Base-by-base conservation (phyloP, 2,797 vertebrate species). In the Lithobates sylvaticus region DNA sequence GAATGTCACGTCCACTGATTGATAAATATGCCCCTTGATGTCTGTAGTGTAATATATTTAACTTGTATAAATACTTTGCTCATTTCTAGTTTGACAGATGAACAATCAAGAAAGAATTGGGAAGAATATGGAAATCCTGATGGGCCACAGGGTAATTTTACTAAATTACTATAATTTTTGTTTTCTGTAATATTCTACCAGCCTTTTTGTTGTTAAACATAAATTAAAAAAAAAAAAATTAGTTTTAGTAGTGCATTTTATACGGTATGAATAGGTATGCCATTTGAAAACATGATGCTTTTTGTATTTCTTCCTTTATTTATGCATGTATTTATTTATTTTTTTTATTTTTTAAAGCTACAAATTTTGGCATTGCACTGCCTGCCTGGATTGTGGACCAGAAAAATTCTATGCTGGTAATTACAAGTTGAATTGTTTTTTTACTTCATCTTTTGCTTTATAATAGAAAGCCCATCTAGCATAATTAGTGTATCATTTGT, bases 341-440 rank as follows among this genome's bases (percentile, higher is more conserved):
- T 29, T 71, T 15, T 74, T 88, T 8, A 83, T 69, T 44, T 89
- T 84, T 58, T 89, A 34, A 34, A 99, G 98, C 97, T 71, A 98
- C 97, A 86, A 99, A 96, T 82, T 99, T 99, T 47, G 98, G 98
- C 86, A 99, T 99, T 73, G 98, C 98, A 39, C 93, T 99, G 85
- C 98, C 98, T 88, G 97, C 98, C 80, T 99, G 98, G 98, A 99
- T 99, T 88, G 98, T 99, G 86, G 98, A 99, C 95, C 97, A 99
- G 94, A 99, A 99, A 92, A 99, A 99, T 92, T 99, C 98, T 4
- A 97, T 99, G 96, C 95, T 99, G 96, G 98, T 99, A 93, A 54
- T 54, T 16, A 16, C 15, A 15, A 89, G 84, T 75, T 72, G 8
- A 65, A 39, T 68, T 0, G 2, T 65, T 78, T 78, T 65, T 78